Base-by-base conservation (phyloP, 2,113 vertebrate genomes). In the Microtus pennsylvanicus region DNA sequence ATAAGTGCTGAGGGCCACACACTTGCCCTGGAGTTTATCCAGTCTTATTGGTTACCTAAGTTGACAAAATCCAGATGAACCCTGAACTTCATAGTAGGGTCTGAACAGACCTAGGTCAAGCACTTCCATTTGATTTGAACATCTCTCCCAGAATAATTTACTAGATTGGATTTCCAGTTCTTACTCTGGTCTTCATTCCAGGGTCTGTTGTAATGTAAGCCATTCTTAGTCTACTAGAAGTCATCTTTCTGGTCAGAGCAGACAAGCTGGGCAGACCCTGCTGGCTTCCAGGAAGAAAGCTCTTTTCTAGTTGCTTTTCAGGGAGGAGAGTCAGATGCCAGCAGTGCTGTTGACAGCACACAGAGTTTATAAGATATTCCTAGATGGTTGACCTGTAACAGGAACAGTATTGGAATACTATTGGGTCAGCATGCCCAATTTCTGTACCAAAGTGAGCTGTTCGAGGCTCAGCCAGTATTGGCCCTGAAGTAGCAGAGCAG, bases 381-480 rank as follows among this genome's bases (percentile, higher is more conserved):
- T n/a, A 26, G 33, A 3, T 0, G 6, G 0, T 10, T 19, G 72
- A 80, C 24, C 28, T 38, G 28, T 35, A 0, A 6, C 26, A 13
- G n/a, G 14, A n/a, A 0, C n/a, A 8, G 30, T 5, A 0, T 10
- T 5, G 4, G 52, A 52, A 55, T 55, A 55, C 52, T 55, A 17
- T 17, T 5, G 21, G 13, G 33, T 86, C 11, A 24, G 21, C 33
- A 35, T 21, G 26, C 38, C 0, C 11, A 6, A 21, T 21, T 45
- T 6, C 61, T 26, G 35, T n/a, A 42, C 35, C 61, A 14, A 35
- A 47, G 24, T 0, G 3, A 45, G 55, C 65, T 61, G 9, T 33
- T 28, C 16, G 11, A 30, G 10, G 8, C 65, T 42, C 0, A 75
- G 90, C 74, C 28, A 11, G 0, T 5, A 63, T 35, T 7, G 4